Evolutionary conservation across 2,113 vertebrate genomes (phyloP).

Genomic region (Gavialis gangeticus): DNA sequence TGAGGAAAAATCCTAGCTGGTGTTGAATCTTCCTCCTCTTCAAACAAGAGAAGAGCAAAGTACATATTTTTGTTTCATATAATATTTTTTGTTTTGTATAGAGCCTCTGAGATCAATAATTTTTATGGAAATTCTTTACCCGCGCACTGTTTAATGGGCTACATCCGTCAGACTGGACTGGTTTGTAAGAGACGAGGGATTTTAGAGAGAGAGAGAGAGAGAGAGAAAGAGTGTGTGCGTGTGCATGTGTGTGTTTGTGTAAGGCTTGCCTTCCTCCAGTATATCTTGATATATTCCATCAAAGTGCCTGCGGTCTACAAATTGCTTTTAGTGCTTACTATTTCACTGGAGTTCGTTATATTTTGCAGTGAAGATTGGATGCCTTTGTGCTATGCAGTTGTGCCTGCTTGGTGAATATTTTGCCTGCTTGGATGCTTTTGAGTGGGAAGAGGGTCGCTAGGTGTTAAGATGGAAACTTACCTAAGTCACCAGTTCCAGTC

Average conservation of each 20-base stretch:
- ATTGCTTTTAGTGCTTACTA: not conserved
- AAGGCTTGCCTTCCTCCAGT: not conserved
- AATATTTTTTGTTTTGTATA: not conserved
- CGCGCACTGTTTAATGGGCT: not conserved
- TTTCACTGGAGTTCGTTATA: not conserved
- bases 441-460: not conserved
- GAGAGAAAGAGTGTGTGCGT: too few relatives aligned
- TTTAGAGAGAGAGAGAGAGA: too few relatives aligned
- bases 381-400: fast-evolving
- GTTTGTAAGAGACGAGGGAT: not conserved
- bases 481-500: not conserved
- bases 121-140: not conserved
- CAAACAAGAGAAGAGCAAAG: not conserved
- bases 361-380: not conserved
- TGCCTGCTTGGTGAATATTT: not conserved
- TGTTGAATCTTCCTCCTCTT: not conserved
- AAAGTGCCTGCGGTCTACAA: not conserved
- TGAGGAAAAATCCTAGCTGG: not conserved
- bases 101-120: conserved; percentile 2
- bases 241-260: not conserved
- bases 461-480: not conserved
- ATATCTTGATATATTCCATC: not conserved
- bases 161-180: not conserved
- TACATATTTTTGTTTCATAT: not conserved
- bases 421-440: not conserved